Evolutionary conservation across 2,888 invertebrate genomes (phyloP).

Genomic region (Exocentrus adspersus): DNA sequence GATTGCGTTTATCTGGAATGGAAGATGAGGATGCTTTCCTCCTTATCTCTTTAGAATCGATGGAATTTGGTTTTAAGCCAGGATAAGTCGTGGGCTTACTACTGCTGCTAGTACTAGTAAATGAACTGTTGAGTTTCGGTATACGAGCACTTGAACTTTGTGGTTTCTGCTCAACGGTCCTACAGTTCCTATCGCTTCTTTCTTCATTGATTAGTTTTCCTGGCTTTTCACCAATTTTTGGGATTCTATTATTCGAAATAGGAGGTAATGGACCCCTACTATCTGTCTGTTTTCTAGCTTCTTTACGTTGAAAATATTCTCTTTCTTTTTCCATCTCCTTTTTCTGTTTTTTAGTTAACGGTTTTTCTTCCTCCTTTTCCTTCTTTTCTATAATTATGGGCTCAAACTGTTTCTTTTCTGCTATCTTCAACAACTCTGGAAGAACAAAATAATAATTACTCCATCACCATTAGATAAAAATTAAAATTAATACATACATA

Average conservation of each 20-base stretch:
- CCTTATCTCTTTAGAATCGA: conserved; percentile 16
- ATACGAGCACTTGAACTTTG: not conserved
- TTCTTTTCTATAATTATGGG: conserved; percentile 73
- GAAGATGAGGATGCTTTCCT: not conserved
- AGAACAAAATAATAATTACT: conserved; percentile 1
- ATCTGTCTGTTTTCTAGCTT: conserved; percentile 50
- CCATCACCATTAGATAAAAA: not conserved
- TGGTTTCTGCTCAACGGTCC: conserved; percentile 58
- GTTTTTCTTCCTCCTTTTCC: conserved; percentile 70
- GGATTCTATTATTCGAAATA: conserved; percentile 28
- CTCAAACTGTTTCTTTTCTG: conserved; percentile 84
- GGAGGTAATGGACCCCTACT: conserved; percentile 13
- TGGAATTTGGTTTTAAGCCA: conserved; percentile 29
- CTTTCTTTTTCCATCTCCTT: conserved; percentile 78
- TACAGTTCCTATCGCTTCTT: conserved; percentile 65
- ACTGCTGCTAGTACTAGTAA: no score
- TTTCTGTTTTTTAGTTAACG: conserved; percentile 84
- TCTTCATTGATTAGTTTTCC: not conserved
- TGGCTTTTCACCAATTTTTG: conserved; percentile 32
- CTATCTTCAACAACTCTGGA: conserved; percentile 79
- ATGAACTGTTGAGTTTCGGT: conserved; percentile 26
- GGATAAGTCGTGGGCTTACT: not conserved
- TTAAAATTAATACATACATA: not conserved
- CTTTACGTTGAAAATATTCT: conserved; percentile 70
- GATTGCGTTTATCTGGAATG: not conserved